A percentile compares a stretch with the other conserved stretches of the same genome.
Conservation (phyloP, 1,140 invertebrate species). For the Chironomus tepperi region DNA sequence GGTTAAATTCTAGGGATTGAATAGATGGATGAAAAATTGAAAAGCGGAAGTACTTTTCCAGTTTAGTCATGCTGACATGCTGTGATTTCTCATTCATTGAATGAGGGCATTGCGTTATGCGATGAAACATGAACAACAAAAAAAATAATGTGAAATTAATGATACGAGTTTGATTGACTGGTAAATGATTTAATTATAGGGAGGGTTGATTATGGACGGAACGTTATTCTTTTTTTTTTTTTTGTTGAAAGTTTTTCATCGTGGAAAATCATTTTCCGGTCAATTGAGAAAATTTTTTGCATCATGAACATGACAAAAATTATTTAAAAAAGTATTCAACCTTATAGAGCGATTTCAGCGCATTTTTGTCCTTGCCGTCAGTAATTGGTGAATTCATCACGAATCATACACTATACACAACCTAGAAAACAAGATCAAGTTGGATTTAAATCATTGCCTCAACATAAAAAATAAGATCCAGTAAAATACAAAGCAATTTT, state of each 20-base stretch:
- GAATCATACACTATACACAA: no score
- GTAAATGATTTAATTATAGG: constrained; percentile 21
- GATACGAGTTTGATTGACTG: constrained; percentile 21
- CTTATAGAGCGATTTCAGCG: no score
- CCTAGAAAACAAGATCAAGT: no score
- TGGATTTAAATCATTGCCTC: no score
- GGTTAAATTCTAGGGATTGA: constrained; percentile 4
- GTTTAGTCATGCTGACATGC: constrained; percentile 22
- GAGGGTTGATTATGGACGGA: neutral
- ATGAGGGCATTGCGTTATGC: neutral
- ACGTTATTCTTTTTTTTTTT: neutral
- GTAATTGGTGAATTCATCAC: no score
- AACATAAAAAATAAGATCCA: no score
- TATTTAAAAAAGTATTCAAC: no score
- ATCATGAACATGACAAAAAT: neutral
- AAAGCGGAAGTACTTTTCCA: constrained; percentile 20
- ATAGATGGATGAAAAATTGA: neutral
- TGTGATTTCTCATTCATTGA: neutral
- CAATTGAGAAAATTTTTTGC: neutral
- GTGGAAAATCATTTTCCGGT: neutral
- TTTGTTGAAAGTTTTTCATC: no score
- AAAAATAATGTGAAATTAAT: constrained; percentile 9
- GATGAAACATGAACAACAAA: no score
- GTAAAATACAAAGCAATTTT: no score
- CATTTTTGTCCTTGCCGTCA: no score